phyloP scores from a whole-genome alignment of 2,797 vertebrate species.

The Ambastaia sidthimunki region DNA sequence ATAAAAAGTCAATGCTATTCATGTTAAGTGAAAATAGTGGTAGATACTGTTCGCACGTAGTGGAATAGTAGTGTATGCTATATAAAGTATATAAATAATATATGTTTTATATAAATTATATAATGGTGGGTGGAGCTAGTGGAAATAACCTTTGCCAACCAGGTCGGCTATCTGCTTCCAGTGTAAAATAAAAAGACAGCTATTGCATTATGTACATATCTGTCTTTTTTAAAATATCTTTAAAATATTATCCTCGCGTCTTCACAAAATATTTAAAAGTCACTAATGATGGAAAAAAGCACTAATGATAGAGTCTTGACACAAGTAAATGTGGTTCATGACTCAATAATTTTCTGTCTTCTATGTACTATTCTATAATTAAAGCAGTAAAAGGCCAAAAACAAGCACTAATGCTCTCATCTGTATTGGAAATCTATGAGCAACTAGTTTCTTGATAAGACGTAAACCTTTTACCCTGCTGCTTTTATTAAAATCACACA shows the following conservation, averaged over 20 bases:
- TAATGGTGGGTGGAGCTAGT: neutral
- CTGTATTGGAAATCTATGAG: constrained; percentile 47
- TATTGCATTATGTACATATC: neutral
- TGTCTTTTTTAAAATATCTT: neutral
- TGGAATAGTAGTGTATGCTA: neutral
- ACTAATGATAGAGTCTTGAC: neutral
- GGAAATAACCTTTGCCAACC: neutral
- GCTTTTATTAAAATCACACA: constrained; percentile 25
- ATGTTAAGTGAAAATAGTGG: neutral
- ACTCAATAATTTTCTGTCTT: neutral
- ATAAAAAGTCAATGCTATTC: neutral
- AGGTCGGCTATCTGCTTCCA: neutral
- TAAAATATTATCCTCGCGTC: neutral
- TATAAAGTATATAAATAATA: no score
- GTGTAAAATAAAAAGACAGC: neutral
- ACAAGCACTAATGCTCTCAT: constrained; percentile 21
- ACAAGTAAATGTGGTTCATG: neutral
- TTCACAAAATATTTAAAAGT: neutral
- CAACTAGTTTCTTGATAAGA: constrained; percentile 31
- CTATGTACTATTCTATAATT: neutral
- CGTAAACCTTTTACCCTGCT: constrained; percentile 10
- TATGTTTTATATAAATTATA: neutral
- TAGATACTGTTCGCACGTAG: neutral
- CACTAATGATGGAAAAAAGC: no score
- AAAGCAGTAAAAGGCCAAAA: constrained; percentile 20